Base-by-base conservation (phyloP, 2,797 vertebrate species). In the Fundulus diaphanus region DNA sequence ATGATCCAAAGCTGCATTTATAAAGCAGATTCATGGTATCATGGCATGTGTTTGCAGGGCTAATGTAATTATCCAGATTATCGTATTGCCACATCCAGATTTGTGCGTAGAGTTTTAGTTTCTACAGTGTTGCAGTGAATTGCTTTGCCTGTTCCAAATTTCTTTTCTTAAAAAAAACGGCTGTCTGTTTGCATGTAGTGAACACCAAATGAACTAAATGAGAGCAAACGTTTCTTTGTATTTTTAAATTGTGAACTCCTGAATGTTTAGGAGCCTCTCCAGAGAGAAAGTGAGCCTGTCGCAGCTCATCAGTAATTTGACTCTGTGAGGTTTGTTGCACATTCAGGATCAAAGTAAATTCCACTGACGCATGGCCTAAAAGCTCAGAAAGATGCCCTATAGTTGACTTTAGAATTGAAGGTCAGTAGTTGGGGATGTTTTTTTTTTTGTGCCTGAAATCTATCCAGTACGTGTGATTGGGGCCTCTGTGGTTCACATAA, bases 341-440 rank as follows among this genome's bases (percentile, higher is more conserved):
- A 85, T 88, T 84, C 83, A 83, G 87, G 85, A 90, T 90, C 86
- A 87, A 71, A 56, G 29, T 87, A 83, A 89, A 87, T 81, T 90
- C 78, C 33, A 70, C 81, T 79, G 66, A 63, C 72, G 75, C 44
- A 12, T 35, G 48, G 70, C 73, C 76, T 73, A 61, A 87, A 80
- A 84, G 78, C 75, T 69, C 31, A 0, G 59, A 72, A 72, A 51
- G 66, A 66, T 8, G 16, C 1, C 74, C 54, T 27, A 78, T 84
- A 76, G 70, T 56, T 7, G 82, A 82, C 29, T 2, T 1, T 5
- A 27, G 22, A 40, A 42, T 40, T 52, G 0, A 74, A 87, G 77
- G 84, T 88, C 82, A 83, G 1, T 0, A 42, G 44, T 22, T 61
- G 69, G 63, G 52, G 7, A 27, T 27, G 42, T 35, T 20, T 63